Evolutionary conservation across 2,888 invertebrate genomes (phyloP).

Genomic region (Conistra vaccinii): DNA sequence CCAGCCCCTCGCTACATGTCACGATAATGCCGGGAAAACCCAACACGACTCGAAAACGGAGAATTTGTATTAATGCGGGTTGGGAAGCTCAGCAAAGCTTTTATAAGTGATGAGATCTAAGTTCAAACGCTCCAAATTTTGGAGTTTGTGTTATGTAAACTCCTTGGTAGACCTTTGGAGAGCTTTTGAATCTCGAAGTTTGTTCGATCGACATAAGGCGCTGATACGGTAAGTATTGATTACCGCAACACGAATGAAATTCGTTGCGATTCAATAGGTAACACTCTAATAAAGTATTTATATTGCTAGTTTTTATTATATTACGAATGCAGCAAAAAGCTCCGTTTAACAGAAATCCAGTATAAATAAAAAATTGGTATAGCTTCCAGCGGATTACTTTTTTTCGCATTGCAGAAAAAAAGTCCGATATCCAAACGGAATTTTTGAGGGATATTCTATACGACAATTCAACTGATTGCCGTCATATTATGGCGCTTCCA

Average conservation of each 20-base stretch:
- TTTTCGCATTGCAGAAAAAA: slow-evolving; percentile 23
- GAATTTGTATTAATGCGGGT: slow-evolving; percentile 73
- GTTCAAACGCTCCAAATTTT: slow-evolving; percentile 52
- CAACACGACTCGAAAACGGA: slow-evolving; percentile 70
- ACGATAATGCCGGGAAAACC: slow-evolving; percentile 52
- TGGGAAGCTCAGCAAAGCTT: slow-evolving; percentile 64
- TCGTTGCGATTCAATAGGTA: neutral
- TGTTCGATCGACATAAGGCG: slow-evolving; percentile 7
- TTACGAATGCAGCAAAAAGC: slow-evolving; percentile 6
- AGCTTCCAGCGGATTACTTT: slow-evolving; percentile 15
- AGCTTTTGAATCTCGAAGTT: slow-evolving; percentile 31
- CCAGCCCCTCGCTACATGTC: slow-evolving; percentile 55
- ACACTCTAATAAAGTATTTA: neutral
- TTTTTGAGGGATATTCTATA: neutral
- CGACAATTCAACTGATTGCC: slow-evolving; percentile 2
- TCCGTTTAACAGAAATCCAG: neutral
- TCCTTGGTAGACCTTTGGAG: slow-evolving; percentile 27
- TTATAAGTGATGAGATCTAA: slow-evolving; percentile 60
- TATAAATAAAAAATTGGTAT: slow-evolving; percentile 23
- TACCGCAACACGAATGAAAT: neutral
- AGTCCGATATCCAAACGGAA: neutral
- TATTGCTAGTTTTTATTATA: slow-evolving; percentile 5
- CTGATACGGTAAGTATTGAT: slow-evolving; percentile 26
- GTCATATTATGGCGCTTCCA: slow-evolving; percentile 4
- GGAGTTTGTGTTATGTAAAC: slow-evolving; percentile 31